These are phyloP conservation scores for Achroia grisella DNA, from an alignment of 1,140 invertebrate genomes.

Conservation along the genomic window DNA sequence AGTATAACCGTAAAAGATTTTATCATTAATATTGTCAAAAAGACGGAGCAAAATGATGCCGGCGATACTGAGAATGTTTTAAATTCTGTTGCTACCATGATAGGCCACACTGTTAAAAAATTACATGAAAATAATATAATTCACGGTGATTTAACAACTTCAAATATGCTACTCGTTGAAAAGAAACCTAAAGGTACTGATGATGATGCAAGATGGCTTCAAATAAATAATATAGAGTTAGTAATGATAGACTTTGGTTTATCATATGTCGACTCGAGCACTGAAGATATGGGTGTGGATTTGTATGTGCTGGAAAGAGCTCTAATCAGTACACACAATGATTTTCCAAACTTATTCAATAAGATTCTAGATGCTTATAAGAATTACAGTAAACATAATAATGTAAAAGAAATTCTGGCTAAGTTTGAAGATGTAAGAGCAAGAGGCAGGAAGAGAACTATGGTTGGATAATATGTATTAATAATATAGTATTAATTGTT, in stretches of 20 bases:
- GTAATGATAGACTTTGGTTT: constrained; percentile 96
- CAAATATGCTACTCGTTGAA: constrained; percentile 87
- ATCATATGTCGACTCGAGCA: constrained; percentile 82
- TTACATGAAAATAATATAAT: constrained; percentile 95
- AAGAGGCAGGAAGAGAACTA: constrained; percentile 94
- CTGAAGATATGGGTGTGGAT: constrained; percentile 97
- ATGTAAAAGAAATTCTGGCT: constrained; percentile 81
- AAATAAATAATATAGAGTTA: constrained; percentile 68
- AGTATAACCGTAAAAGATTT: constrained; percentile 86
- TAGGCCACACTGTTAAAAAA: constrained; percentile 85
- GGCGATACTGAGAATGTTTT: constrained; percentile 25
- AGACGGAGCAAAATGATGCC: constrained; percentile 5
- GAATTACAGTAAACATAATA: constrained; percentile 70
- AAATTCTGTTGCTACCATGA: constrained; percentile 73
- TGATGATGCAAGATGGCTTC: constrained; percentile 30
- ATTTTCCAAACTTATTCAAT: constrained; percentile 83
- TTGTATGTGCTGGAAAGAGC: constrained; percentile 98
- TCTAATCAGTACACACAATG: constrained; percentile 91
- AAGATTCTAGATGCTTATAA: constrained; percentile 84
- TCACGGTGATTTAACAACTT: constrained; percentile 98
- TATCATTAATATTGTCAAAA: constrained; percentile 76
- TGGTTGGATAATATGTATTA: constrained; percentile 88
- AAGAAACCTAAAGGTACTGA: constrained; percentile 41
- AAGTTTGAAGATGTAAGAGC: constrained; percentile 93
- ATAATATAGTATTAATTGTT: too few relatives aligned